Evolutionary conservation across 2,888 invertebrate species (phyloP).

Genomic region (Crematogaster levior): DNA sequence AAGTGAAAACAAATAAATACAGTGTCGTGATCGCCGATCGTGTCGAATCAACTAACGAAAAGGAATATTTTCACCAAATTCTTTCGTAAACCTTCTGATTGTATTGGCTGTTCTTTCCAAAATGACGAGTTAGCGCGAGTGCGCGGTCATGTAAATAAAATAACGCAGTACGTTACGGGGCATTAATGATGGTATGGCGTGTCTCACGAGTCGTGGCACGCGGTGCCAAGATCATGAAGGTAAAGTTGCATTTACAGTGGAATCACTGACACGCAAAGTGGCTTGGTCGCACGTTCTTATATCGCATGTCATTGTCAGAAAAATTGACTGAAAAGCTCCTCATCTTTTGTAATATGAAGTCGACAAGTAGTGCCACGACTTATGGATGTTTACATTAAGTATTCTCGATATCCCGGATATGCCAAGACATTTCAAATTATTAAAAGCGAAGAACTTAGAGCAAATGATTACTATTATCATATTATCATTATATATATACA

Average conservation of each 20-base stretch:
- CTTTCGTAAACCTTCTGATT: conserved; percentile 28
- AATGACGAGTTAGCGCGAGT: conserved; percentile 56
- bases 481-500: not conserved
- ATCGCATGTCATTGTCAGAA: conserved; percentile 42
- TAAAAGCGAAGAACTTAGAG: not conserved
- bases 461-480: not conserved
- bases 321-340: conserved; percentile 31
- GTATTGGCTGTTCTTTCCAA: conserved; percentile 1
- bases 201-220: conserved; percentile 61
- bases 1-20: not conserved
- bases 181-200: conserved; percentile 71
- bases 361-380: not conserved
- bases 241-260: conserved; percentile 57
- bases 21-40: conserved; percentile 29
- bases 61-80: conserved; percentile 16
- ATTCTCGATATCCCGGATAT: not conserved
- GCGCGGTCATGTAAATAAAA: conserved; percentile 65
- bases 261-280: conserved; percentile 69
- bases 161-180: conserved; percentile 53
- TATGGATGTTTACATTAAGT: not conserved
- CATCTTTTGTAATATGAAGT: conserved; percentile 24
- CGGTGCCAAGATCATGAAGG: conserved; percentile 67
- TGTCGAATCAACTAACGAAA: conserved; percentile 19
- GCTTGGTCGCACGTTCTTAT: conserved; percentile 62
- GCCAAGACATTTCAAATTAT: not conserved